phyloP scores from a whole-genome alignment of 2,113 vertebrate species.

The Melanocharis versteri region DNA sequence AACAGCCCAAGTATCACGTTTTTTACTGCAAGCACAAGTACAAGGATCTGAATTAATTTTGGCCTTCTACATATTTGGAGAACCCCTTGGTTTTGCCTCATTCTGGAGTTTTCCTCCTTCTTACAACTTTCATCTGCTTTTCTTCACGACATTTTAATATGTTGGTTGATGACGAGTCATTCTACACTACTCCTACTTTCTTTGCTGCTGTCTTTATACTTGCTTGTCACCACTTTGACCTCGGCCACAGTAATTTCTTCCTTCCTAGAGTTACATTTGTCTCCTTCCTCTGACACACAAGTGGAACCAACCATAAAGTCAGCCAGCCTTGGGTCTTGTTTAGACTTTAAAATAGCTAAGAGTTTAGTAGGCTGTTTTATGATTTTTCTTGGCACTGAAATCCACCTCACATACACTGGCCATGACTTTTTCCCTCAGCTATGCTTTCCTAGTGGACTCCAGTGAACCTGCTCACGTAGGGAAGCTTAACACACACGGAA shows the following conservation, averaged over 20 bases:
- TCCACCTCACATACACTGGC: background rate
- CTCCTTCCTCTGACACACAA: background rate
- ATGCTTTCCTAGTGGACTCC: background rate
- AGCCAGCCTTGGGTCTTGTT: background rate
- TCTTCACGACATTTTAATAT: background rate
- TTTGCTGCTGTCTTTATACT: background rate
- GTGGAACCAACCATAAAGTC: background rate
- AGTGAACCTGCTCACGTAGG: background rate
- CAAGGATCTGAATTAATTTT: background rate
- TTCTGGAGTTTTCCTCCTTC: background rate
- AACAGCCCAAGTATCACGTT: background rate
- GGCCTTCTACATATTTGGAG: background rate
- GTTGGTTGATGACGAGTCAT: background rate
- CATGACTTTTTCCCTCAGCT: background rate
- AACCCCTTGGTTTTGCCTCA: background rate
- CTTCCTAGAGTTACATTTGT: background rate
- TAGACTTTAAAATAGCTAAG: background rate
- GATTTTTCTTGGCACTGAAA: background rate
- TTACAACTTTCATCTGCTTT: background rate
- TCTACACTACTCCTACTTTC: background rate
- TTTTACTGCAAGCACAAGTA: background rate
- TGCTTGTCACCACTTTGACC: background rate
- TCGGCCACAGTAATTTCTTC: background rate
- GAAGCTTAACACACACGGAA: background rate
- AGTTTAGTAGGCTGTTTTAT: background rate